Evolutionary conservation across 2,888 invertebrate species (phyloP), one percentile per base, ranked within the genome.

Genomic region (Calameuta filiformis): DNA sequence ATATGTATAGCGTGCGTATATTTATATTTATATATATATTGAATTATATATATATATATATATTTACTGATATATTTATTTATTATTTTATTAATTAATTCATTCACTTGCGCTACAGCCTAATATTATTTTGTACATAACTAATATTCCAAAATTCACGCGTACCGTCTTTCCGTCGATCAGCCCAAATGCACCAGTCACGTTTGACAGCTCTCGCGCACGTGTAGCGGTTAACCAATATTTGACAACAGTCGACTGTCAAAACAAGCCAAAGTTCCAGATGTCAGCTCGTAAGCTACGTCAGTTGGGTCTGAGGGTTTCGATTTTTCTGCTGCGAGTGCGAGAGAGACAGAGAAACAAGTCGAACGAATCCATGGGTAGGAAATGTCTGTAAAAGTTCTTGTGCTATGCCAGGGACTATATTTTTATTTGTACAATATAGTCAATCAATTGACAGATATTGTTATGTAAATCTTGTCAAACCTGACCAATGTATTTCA

Each of bases 71-170:
- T 40, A 40, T 40, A 40, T 40, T 40, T 37, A 37, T 37, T 37
- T 40, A 40, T 40, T 40, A 15, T 40, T 40, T 15, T 69, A 69
- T 69, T 69, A 12, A 69, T 69, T 69, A 69, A 69, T 30, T 69
- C 1, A 71, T 71, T 71, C 9, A 31, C 4, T 71, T 33, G 34
- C 71, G 71, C 71, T 71, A 31, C 12, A 71, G 71, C 33, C 71
- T 71, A 71, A 30, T 71, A 31, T 71, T 71, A 33, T 71, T 71
- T 71, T 71, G 71, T 71, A 71, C 71, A 71, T 71, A 71, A 71
- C 71, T 71, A 71, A 71, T 71, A 71, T 71, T 71, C 34, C 34
- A 33, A 34, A 71, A 71, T 71, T 71, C 23, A 23, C 71, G 71
- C 23, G 56, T 56, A 56, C 56, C 9, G 23, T 56, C 9, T 9